Base-by-base conservation (phyloP, 2,888 invertebrate species). In the Ischnura elegans region DNA sequence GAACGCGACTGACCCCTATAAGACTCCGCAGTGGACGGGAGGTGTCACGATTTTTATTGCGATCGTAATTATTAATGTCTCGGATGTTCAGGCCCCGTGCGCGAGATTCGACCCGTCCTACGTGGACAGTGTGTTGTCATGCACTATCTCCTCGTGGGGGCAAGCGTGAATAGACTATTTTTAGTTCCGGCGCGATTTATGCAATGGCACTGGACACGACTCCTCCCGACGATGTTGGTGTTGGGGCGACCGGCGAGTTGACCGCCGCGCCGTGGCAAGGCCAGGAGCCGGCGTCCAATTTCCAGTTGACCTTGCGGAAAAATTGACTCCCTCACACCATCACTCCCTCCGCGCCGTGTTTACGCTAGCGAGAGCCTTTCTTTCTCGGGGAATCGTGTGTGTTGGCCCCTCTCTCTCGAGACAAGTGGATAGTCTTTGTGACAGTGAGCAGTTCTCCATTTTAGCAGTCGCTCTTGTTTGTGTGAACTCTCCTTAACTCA, bases 401-500 rank as follows among this genome's bases (percentile, higher is more conserved):
- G 76, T 29, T 76, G 76, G 36, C 76, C 16, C 76, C 76, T 51
- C 76, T 76, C 76, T 13, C 36, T 76, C 29, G 76, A 36, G 76
- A 25, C 29, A 36, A 76, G 29, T 76, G 76, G 61, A 21, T 10
- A 47, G 47, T 61, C 61, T 6, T 25, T 51, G 16, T 61, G 6
- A 0, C 13, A 76, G 76, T 46, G n/a, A 45, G 5, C n/a, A 43
- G 45, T 21, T 25, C 21, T 10, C 13, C 86, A n/a, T 4, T 51
- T 36, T 86, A 45, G 46, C 45, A n/a, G 86, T n/a, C 86, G 86
- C 5, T 0, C 16, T 25, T 86, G 16, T 76, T 29, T 76, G 76
- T 36, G 76, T 86, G 45, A 46, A 86, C 86, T 86, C 46, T 46
- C 86, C 86, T 86, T 46, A 86, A 43, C 86, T 46, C 46, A 86